A percentile compares a stretch with the other conserved stretches of the same genome.
Evolutionary conservation across 1,140 invertebrate species (phyloP).

Genomic region (Drosophila bipectinata): DNA sequence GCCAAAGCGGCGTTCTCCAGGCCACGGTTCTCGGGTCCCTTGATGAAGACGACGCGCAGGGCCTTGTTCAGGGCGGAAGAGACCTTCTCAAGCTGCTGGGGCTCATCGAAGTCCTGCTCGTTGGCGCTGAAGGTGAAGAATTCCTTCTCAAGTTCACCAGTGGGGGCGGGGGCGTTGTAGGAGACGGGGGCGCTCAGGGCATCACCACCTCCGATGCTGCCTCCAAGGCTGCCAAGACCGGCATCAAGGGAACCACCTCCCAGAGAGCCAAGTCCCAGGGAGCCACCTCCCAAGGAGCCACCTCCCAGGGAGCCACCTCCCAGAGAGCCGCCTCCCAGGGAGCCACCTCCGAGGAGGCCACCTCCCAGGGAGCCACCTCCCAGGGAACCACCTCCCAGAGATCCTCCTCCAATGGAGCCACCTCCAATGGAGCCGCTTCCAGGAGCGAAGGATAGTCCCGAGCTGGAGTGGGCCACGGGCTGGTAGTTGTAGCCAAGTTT

Average conservation of each 20-base stretch:
- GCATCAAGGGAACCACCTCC: slow-evolving; percentile 31
- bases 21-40: slow-evolving; percentile 62
- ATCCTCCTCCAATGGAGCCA: slow-evolving; percentile 18
- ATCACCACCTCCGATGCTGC: slow-evolving; percentile 44
- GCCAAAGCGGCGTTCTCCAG: slow-evolving; percentile 55
- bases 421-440: slow-evolving; percentile 47
- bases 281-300: slow-evolving; percentile 14
- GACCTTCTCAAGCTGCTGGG: slow-evolving; percentile 32
- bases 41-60: slow-evolving; percentile 64
- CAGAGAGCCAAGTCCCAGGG: slow-evolving; percentile 23
- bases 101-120: slow-evolving; percentile 60
- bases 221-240: slow-evolving; percentile 17
- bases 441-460: slow-evolving; percentile 66
- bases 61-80: slow-evolving; percentile 50
- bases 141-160: slow-evolving; percentile 59
- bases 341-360: slow-evolving; percentile 25
- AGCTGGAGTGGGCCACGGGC: slow-evolving; percentile 63
- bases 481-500: slow-evolving; percentile 80
- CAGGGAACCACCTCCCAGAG: slow-evolving; percentile 7
- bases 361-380: slow-evolving; percentile 35
- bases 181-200: slow-evolving; percentile 27
- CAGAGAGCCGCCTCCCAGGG: slow-evolving; percentile 8
- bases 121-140: slow-evolving; percentile 60
- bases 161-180: slow-evolving; percentile 40
- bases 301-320: slow-evolving; percentile 25